These are phyloP conservation scores for Indicator indicator DNA, from an alignment of 2,113 vertebrate genomes.

Conservation along the genomic window DNA sequence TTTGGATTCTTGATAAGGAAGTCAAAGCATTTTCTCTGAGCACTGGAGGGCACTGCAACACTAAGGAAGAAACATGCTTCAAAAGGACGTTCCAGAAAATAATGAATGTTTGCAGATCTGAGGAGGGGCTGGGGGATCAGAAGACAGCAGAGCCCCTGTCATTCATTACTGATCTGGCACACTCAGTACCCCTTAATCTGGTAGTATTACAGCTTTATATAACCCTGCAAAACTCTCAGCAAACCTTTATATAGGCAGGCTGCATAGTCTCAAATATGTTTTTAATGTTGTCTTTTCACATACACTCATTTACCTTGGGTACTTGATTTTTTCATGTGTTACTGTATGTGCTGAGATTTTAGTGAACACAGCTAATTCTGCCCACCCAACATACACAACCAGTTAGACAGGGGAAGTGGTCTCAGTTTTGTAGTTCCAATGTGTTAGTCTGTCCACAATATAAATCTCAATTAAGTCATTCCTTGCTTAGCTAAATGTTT, in stretches of 20 bases:
- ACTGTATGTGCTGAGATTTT: neutral
- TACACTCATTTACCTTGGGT: neutral
- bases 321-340: neutral
- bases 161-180: neutral
- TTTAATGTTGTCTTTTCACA: neutral
- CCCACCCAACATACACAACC: neutral
- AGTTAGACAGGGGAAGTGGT: neutral
- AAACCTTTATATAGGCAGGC: neutral
- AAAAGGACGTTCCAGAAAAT: neutral
- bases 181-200: neutral
- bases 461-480: neutral
- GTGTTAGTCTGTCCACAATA: neutral
- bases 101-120: neutral
- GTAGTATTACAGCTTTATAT: neutral
- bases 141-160: neutral
- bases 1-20: slow-evolving; percentile 8
- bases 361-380: neutral
- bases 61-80: neutral
- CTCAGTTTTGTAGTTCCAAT: neutral
- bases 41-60: slow-evolving; percentile 75
- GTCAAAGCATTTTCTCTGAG: neutral
- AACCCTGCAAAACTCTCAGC: neutral
- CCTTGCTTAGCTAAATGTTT: neutral
- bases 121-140: neutral
- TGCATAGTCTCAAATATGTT: neutral